These are phyloP conservation scores for Orthonevra nobilis DNA, from an alignment of 2,888 invertebrate genomes.

Conservation along the genomic window DNA sequence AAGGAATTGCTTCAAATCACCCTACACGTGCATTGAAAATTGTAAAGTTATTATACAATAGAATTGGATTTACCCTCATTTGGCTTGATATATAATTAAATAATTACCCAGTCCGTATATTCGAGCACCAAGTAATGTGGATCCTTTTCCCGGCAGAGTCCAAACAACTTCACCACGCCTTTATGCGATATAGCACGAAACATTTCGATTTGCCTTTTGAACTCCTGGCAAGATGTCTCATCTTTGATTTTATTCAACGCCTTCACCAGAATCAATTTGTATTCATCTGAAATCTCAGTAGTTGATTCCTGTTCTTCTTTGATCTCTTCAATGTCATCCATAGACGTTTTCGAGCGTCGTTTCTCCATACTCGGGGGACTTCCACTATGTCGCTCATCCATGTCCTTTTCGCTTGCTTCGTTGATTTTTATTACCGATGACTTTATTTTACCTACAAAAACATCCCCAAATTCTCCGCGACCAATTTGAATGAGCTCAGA, in stretches of 20 bases:
- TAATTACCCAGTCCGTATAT: constrained; percentile 97
- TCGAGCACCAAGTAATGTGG: constrained; percentile 94
- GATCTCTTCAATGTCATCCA: constrained; percentile 80
- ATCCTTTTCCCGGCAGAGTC: constrained; percentile 90
- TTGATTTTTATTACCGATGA: constrained; percentile 73
- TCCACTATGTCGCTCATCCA: constrained; percentile 75
- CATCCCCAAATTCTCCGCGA: constrained; percentile 95
- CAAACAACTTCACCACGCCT: constrained; percentile 89
- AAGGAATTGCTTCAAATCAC: constrained; percentile 94
- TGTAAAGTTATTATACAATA: too few relatives aligned
- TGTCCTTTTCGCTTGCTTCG: constrained; percentile 73
- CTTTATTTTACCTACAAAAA: constrained; percentile 87
- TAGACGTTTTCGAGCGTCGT: constrained; percentile 79
- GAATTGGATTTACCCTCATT: too few relatives aligned
- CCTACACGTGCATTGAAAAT: too few relatives aligned
- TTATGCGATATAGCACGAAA: constrained; percentile 91
- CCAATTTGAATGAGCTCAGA: constrained; percentile 86
- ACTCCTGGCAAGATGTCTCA: constrained; percentile 89
- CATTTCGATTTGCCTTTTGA: constrained; percentile 93
- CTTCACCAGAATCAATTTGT: constrained; percentile 85
- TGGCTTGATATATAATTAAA: too few relatives aligned
- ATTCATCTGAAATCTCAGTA: constrained; percentile 74
- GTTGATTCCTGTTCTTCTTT: constrained; percentile 76
- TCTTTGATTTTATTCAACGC: constrained; percentile 88
- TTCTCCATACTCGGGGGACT: constrained; percentile 76